These are phyloP conservation scores for Drosophila sulfurigaster DNA, from an alignment of 1,140 invertebrate species.

Conservation along the genomic window DNA sequence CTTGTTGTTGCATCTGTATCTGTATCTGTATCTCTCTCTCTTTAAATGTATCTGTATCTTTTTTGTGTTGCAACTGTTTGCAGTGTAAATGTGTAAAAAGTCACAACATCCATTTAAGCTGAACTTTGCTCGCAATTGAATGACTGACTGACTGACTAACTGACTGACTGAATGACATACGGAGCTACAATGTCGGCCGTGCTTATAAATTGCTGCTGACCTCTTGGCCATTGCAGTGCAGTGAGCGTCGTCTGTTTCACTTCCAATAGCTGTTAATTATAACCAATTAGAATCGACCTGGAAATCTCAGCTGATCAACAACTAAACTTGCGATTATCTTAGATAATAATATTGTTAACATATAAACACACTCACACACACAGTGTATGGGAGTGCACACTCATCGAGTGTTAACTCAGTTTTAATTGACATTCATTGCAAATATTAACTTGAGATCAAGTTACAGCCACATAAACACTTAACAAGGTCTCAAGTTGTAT, in stretches of 20 bases:
- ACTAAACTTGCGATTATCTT: constrained; percentile 10
- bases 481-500: constrained; percentile 3
- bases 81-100: constrained; percentile 57
- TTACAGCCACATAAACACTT: not conserved
- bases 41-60: constrained; percentile 9
- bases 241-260: constrained; percentile 25
- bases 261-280: constrained; percentile 42
- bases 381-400: not conserved
- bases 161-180: constrained; percentile 19
- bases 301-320: constrained; percentile 18
- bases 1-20: constrained; percentile 10
- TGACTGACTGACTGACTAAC: constrained; percentile 14
- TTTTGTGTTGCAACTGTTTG: constrained; percentile 41
- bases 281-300: constrained; percentile 46
- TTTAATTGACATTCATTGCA: constrained; percentile 21
- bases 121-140: constrained; percentile 73
- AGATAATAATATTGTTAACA: constrained; percentile 10
- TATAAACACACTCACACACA: not conserved
- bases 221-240: constrained; percentile 54
- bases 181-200: constrained; percentile 33
- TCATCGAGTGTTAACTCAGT: constrained; percentile 8
- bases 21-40: constrained; percentile 16
- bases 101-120: constrained; percentile 68
- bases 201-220: constrained; percentile 51
- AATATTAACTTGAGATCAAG: constrained; percentile 16